phyloP scores from a whole-genome alignment of 2,888 invertebrate species.

The Creontiades dilutus region DNA sequence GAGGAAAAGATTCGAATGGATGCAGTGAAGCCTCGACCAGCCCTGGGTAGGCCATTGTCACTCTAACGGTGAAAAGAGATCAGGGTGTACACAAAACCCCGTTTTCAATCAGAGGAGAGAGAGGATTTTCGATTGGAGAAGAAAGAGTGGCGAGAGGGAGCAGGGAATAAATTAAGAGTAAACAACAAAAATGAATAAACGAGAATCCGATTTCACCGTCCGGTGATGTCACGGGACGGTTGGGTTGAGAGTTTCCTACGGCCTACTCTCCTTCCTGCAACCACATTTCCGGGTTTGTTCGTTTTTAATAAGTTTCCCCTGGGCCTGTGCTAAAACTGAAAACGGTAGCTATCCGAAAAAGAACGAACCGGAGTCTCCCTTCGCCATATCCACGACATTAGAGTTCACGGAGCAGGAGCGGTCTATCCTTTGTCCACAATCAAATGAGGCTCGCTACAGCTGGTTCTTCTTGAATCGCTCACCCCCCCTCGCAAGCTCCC shows the following conservation, averaged over 20 bases:
- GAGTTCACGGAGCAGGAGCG: neutral
- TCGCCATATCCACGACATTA: neutral
- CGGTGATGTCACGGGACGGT: slow-evolving; percentile 7
- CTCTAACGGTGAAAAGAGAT: neutral
- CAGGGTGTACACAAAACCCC: neutral
- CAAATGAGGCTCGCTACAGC: neutral
- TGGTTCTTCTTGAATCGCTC: neutral
- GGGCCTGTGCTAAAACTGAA: neutral
- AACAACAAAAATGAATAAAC: slow-evolving; percentile 23
- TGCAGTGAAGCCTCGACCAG: neutral
- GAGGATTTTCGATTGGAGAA: neutral
- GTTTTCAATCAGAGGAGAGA: slow-evolving; percentile 1
- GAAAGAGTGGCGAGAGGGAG: neutral
- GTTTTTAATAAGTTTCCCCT: slow-evolving; percentile 3
- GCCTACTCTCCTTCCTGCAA: neutral
- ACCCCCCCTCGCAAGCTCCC: neutral
- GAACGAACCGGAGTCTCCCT: neutral
- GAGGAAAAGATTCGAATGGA: neutral
- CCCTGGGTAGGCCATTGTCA: neutral
- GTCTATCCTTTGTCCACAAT: slow-evolving; percentile 4
- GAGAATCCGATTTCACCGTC: neutral
- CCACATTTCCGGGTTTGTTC: neutral
- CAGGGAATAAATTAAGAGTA: neutral
- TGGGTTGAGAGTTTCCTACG: neutral
- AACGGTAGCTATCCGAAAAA: neutral